A percentile compares a stretch with the other conserved stretches of the same genome.
Evolutionary conservation across 2,113 vertebrate species (phyloP).

Genomic region (Dipodomys stephensi): DNA sequence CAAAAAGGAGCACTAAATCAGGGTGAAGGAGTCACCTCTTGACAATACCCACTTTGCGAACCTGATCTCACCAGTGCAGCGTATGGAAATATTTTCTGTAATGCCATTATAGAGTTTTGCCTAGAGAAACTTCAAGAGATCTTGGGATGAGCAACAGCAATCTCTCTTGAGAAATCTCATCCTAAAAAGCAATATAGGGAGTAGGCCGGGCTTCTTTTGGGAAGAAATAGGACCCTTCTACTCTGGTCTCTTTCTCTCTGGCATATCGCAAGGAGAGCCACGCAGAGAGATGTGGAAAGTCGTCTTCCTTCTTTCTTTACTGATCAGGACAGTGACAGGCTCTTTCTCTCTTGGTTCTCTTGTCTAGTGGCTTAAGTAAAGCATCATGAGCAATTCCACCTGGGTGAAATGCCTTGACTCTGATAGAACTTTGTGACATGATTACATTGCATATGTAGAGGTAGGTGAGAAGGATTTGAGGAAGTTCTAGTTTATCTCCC

Average conservation of each 20-base stretch:
- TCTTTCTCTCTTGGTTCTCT: neutral
- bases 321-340: neutral
- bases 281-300: neutral
- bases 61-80: too few species aligned
- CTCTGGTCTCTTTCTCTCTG: neutral
- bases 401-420: neutral
- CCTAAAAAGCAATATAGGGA: neutral
- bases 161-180: neutral
- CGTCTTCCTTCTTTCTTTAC: neutral
- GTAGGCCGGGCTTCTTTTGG: neutral
- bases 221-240: neutral
- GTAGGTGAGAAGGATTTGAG: neutral
- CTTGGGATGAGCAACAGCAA: neutral
- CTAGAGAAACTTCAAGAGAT: neutral
- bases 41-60: neutral
- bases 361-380: neutral
- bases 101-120: neutral
- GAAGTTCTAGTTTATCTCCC: neutral
- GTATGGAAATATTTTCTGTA: neutral
- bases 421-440: neutral
- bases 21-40: neutral
- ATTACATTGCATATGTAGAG: neutral
- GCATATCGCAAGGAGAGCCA: neutral
- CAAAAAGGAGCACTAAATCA: neutral
- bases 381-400: neutral